phyloP scores from a whole-genome alignment of 92 coral and sea anemone genomes.

The Parazoanthus swiftii region DNA sequence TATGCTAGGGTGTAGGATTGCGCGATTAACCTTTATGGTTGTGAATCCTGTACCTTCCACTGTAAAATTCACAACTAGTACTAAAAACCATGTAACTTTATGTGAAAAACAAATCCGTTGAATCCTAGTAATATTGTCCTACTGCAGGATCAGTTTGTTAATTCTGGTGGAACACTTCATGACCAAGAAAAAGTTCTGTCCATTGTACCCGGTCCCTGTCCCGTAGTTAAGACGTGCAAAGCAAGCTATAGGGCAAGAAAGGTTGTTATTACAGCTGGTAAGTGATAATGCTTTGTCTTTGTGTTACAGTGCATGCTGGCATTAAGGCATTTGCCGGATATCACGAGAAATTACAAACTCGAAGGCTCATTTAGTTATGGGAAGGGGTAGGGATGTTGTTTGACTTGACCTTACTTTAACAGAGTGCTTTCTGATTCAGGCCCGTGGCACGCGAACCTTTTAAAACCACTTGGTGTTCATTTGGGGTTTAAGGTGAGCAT shows the following conservation, averaged over 20 bases:
- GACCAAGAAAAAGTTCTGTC: constrained; percentile 50
- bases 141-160: constrained; percentile 49
- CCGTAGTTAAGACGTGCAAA: constrained; percentile 38
- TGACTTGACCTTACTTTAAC: background rate
- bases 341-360: no score
- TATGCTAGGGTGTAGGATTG: background rate
- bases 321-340: no score
- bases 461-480: constrained; percentile 36
- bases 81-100: no score
- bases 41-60: no score
- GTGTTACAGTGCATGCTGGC: no score
- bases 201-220: constrained; percentile 40
- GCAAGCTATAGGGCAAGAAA: constrained; percentile 32
- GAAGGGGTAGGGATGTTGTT: background rate
- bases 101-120: no score
- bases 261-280: constrained; percentile 47
- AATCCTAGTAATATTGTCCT: background rate
- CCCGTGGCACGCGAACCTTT: constrained; percentile 36
- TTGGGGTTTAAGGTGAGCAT: constrained; percentile 36
- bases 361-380: no score
- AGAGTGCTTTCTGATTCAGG: constrained; percentile 11
- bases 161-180: constrained; percentile 46
- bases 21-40: no score
- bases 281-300: background rate
- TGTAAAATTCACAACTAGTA: no score